These are phyloP conservation scores for Emys orbicularis DNA, from an alignment of 2,797 vertebrate species.

Conservation along the genomic window DNA sequence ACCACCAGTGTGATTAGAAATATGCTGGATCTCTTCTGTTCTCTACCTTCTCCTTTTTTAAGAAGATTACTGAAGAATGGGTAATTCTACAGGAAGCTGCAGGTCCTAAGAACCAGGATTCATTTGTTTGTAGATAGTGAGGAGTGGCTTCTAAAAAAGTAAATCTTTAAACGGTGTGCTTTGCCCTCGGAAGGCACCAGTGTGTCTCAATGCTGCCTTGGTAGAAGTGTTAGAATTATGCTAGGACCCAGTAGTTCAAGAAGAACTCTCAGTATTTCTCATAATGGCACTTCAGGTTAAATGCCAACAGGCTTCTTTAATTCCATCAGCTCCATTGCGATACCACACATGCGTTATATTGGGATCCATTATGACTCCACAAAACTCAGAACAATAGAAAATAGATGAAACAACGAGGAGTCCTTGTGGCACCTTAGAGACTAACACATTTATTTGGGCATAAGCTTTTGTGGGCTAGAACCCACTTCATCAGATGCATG, in stretches of 20 bases:
- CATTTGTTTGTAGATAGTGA: not conserved
- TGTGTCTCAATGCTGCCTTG: accelerated
- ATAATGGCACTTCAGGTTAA: accelerated
- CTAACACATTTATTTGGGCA: too few relatives aligned
- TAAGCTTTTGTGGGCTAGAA: too few relatives aligned
- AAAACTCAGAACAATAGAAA: not conserved
- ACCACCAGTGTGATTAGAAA: not conserved
- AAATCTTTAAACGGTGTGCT: conserved; percentile 8
- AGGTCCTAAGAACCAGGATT: not conserved
- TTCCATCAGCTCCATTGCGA: accelerated
- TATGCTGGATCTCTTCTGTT: not conserved
- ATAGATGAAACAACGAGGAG: accelerated
- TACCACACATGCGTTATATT: not conserved
- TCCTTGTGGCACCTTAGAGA: too few relatives aligned
- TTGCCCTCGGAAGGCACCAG: not conserved
- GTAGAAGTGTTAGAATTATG: not conserved
- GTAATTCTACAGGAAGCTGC: not conserved
- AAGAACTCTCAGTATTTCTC: accelerated
- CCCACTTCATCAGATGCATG: too few relatives aligned
- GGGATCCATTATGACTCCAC: not conserved
- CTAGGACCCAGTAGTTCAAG: not conserved
- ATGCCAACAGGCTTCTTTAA: accelerated
- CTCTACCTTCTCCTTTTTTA: not conserved
- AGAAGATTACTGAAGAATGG: not conserved
- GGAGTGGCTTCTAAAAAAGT: not conserved